These are phyloP conservation scores for Macrotrachela quadricornifera DNA, from an alignment of 1,140 invertebrate genomes.

Conservation along the genomic window DNA sequence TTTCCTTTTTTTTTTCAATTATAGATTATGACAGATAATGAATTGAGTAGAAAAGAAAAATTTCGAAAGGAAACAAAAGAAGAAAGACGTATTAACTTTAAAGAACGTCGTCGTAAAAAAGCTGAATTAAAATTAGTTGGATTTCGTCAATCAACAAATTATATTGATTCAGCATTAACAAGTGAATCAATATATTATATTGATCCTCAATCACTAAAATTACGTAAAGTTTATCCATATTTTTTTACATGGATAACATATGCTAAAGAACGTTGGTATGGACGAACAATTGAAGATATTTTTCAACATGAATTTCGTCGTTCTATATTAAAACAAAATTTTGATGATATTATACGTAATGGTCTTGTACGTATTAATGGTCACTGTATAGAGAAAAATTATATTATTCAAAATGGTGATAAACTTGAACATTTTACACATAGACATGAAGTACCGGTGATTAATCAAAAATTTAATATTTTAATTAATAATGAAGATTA, in stretches of 20 bases:
- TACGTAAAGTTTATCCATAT: conserved; percentile 93
- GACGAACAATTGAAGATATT: conserved; percentile 74
- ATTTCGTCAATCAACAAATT: too few relatives aligned
- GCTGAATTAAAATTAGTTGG: too few relatives aligned
- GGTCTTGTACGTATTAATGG: conserved; percentile 85
- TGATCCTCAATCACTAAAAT: not conserved
- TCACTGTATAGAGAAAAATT: conserved; percentile 64
- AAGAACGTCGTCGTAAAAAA: too few relatives aligned
- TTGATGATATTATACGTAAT: conserved; percentile 49
- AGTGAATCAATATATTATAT: too few relatives aligned
- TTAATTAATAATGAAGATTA: conserved; percentile 90
- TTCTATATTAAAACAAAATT: conserved; percentile 54
- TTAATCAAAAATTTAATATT: conserved; percentile 68
- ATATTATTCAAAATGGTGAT: conserved; percentile 77
- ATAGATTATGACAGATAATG: too few relatives aligned
- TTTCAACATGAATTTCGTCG: conserved; percentile 65
- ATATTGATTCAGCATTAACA: too few relatives aligned
- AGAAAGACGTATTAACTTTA: too few relatives aligned
- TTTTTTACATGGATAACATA: conserved; percentile 89
- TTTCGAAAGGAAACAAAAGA: too few relatives aligned
- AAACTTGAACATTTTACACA: conserved; percentile 28
- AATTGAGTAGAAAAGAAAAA: too few relatives aligned
- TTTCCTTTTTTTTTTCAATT: too few relatives aligned
- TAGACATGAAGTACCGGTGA: conserved; percentile 93
- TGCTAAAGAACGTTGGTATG: conserved; percentile 89